Base-by-base conservation (phyloP, 2,113 vertebrate species). In the Lepus europaeus region DNA sequence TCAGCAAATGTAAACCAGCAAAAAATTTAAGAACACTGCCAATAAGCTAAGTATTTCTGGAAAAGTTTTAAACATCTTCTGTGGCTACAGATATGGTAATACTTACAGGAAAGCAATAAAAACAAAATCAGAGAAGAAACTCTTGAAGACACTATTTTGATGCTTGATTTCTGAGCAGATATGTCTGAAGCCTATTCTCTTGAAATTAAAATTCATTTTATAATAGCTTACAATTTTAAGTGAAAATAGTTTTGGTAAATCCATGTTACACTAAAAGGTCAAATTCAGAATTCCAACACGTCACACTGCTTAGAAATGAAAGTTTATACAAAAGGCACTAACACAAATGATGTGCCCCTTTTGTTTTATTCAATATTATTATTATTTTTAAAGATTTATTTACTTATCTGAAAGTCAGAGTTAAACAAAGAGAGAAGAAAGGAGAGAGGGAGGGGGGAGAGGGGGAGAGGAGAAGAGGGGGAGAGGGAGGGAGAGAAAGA, bases 151-250 rank as follows among this genome's bases (percentile, higher is more conserved):
- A 91, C 27, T n/a, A 93, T 45, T 89, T 69, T 68, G 51, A 69
- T 86, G 59, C 12, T 16, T 89, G 3, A 61, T 92, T 90, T 76
- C 51, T 56, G 59, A 96, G 90, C 0, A 84, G 33, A 90, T 31
- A 39, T 51, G 82, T 77, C 33, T 90, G 45, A 91, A 83, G 78
- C 27, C 39, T 84, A 3, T 72, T 87, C 33, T 61, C 13, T 61
- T 84, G 45, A 92, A 68, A 96, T 90, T 85, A 83, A 76, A 91
- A 51, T 59, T 77, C 25, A 94, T 87, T 92, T 89, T 81, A 69
- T 73, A 91, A 87, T 66, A 97, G 27, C 61, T 82, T 94, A 92
- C 0, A 81, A 77, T 90, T 91, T 81, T 82, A 93, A 85, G 59
- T 89, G n/a, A 95, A 94, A 5, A 13, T 1, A 77, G 12, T 80